Conservation (phyloP, 2,888 invertebrate genomes). For the Germaria angustata region DNA sequence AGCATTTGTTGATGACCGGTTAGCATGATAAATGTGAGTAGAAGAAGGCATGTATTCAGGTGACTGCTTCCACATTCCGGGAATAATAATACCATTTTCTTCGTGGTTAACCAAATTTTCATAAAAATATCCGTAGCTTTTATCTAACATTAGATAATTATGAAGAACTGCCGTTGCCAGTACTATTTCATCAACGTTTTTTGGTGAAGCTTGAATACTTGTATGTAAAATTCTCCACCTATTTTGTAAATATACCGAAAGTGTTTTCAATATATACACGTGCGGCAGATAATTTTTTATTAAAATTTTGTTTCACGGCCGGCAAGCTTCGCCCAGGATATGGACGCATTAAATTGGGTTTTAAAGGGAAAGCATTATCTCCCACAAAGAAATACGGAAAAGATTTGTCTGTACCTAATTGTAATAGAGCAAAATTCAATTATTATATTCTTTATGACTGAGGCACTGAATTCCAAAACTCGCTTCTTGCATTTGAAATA, state of each 20-base stretch:
- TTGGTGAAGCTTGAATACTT: slow-evolving; percentile 2
- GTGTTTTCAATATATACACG: background rate
- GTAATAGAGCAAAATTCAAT: too few relatives aligned
- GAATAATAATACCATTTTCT: background rate
- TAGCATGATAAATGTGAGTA: too few relatives aligned
- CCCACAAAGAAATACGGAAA: too few relatives aligned
- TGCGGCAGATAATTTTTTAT: slow-evolving; percentile 28
- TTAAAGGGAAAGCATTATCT: too few relatives aligned
- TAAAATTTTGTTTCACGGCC: background rate
- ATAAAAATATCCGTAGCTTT: background rate
- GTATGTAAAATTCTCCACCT: slow-evolving; percentile 23
- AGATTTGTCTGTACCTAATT: too few relatives aligned
- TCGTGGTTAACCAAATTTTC: background rate
- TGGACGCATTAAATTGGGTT: too few relatives aligned
- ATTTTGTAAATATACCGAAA: background rate
- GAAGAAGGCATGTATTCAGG: too few relatives aligned
- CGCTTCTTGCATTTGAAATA: too few relatives aligned
- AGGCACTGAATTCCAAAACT: too few relatives aligned
- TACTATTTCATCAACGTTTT: slow-evolving; percentile 26
- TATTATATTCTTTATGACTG: too few relatives aligned
- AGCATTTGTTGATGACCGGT: background rate
- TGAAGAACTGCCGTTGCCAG: slow-evolving; percentile 30
- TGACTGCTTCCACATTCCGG: too few relatives aligned
- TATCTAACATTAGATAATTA: slow-evolving; percentile 35
- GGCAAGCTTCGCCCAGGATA: too few relatives aligned